These are phyloP conservation scores for Gymnothorax reevesii DNA, from an alignment of 2,797 vertebrate genomes.

Conservation along the genomic window DNA sequence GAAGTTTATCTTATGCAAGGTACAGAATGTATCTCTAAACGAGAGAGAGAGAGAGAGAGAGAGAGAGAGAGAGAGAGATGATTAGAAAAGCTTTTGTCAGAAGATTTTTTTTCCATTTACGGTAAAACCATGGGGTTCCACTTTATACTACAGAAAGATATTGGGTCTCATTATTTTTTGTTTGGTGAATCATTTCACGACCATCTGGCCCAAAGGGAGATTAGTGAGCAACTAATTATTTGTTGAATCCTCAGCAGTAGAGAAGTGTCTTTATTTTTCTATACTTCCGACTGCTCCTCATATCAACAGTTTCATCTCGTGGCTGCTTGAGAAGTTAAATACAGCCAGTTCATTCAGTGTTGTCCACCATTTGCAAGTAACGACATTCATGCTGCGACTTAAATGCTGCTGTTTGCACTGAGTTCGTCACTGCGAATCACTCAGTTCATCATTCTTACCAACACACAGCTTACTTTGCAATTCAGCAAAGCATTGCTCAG, in stretches of 20 bases:
- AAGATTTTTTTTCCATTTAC: background rate
- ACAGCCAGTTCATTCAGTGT: background rate
- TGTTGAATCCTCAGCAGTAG: background rate
- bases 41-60: no score
- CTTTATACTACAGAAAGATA: background rate
- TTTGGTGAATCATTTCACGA: slow-evolving; percentile 2
- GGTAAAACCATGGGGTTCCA: background rate
- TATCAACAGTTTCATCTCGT: background rate
- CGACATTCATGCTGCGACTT: background rate
- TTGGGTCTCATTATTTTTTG: background rate
- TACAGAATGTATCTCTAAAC: no score
- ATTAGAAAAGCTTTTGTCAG: background rate
- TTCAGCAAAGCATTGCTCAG: background rate
- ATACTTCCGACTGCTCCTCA: background rate
- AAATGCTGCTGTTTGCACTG: background rate
- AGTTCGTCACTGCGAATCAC: background rate
- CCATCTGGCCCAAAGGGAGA: background rate
- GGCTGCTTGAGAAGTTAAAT: background rate
- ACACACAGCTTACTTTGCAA: background rate
- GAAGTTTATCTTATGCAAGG: no score
- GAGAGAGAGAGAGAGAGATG: background rate
- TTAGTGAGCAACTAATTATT: background rate
- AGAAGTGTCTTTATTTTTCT: background rate
- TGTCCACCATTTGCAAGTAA: background rate
- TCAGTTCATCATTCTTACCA: background rate